Base-by-base conservation (phyloP, 30 jellyfish, hydroid and myxozoan species). In the Morbakka virulenta region DNA sequence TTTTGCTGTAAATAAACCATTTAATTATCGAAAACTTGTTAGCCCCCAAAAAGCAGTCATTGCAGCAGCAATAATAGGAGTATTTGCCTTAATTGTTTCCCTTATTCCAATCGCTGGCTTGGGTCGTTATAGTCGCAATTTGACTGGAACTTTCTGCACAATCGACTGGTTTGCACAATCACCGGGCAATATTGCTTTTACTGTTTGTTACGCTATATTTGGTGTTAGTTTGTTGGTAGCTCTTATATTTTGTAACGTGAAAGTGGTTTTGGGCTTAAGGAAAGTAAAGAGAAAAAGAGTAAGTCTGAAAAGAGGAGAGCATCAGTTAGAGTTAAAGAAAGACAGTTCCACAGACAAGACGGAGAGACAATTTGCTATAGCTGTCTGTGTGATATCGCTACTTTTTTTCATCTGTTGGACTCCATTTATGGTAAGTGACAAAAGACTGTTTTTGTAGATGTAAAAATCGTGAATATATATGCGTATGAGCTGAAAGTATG, bases 81-180 rank as follows among this genome's bases (percentile, higher is more conserved):
- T 70, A n/a, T 20, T 36, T 3, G 66, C 86, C 25, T 52, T 81
- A 35, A 2, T 69, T 32, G 50, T 81, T 30, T 85, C 85, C 36
- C 31, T 70, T 4, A 61, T 72, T 2, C 93, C 93, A 32, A 31
- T 81, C 1, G 93, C 85, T 1, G 93, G 93, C 47, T 30, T 28
- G 17, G 93, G 85, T 49, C 67, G 53, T 48, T 81, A 53, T 67
- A 85, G 70, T 50, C 36, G 73, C 41, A 81, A 81, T 57, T 50
- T 81, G 17, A 81, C 93, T 2, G 93, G 93, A 25, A 81, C 93
- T 4, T 81, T 48, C 57, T 81, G 93, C 85, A 81, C 93, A 25
- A 64, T 81, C 13, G 72, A 81, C 34, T 81, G 93, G 93, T 81
- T 81, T 52, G 93, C 93, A 28, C 29, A 81, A 32, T 17, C 52